Conservation (phyloP, 2,888 invertebrate species). For the Hydraecia micacea region DNA sequence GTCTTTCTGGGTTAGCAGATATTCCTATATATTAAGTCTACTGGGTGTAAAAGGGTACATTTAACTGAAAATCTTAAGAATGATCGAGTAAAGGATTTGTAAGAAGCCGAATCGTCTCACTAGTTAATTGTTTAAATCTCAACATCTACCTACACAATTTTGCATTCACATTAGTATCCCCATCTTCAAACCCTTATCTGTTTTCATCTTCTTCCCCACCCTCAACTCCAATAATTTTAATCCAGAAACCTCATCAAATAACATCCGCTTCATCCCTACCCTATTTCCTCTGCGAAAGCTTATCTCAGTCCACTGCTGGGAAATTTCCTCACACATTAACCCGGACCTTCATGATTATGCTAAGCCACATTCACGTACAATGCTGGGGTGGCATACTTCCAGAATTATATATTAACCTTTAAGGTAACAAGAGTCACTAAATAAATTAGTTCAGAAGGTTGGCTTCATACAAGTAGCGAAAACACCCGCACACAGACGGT, state of each 20-base stretch:
- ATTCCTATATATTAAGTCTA: not conserved
- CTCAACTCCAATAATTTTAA: not conserved
- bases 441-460: not conserved
- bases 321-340: constrained; percentile 36
- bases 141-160: not conserved
- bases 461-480: not conserved
- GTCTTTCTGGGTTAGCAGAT: not conserved
- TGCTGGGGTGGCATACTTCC: constrained; percentile 9
- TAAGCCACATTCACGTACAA: constrained; percentile 35
- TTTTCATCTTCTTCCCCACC: not conserved
- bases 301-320: constrained; percentile 38
- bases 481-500: not conserved
- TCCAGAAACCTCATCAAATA: constrained; percentile 1
- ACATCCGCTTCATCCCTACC: constrained; percentile 13
- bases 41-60: not conserved
- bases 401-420: constrained; percentile 47
- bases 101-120: not conserved
- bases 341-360: constrained; percentile 40
- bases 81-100: not conserved
- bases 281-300: constrained; percentile 30
- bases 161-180: not conserved
- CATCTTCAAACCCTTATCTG: not conserved
- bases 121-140: not conserved
- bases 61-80: not conserved
- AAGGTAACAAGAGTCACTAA: constrained; percentile 15